Base-by-base conservation (phyloP, 2,113 vertebrate genomes). In the Tetrao urogallus region DNA sequence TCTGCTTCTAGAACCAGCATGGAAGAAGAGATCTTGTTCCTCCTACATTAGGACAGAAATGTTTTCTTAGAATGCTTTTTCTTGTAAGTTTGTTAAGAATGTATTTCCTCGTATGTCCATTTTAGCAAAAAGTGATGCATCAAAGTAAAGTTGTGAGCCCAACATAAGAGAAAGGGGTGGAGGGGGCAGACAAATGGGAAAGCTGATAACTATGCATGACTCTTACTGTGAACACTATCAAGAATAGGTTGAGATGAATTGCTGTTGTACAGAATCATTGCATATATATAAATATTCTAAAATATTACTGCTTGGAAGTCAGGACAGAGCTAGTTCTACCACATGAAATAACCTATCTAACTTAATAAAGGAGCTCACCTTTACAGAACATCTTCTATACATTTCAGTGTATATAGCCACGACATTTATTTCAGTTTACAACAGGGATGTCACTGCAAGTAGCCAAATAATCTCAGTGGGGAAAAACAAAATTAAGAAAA, bases 81-180 rank as follows among this genome's bases (percentile, higher is more conserved):
- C 52, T 28, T 28, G 8, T 28, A 54, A 28, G 8, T 54, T 28
- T 54, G 27, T 54, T 28, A 28, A 54, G 27, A 54, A 54, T 54
- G 9, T 28, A 30, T 13, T 76, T 89, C 8, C 15, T 50, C 0
- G 0, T 14, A 60, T 27, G 8, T 30, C 36, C 21, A 0, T 27
- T 76, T 50, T 54, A 78, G 30, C 2, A 3, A 32, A 36, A 43
- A 72, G 47, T 64, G 34, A 60, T 30, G 38, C 11, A 25, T 19
- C 30, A 30, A 17, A 36, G 45, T 56, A 11, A 38, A 57, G 18
- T 11, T 52, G 16, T 15, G 25, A 11, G 2, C 10, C 16, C 45
- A 58, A 17, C 15, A 69, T 24, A 67, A 78, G 45, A 45, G 13
- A 79, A 79, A 72, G 24, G 2, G 36, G 13, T 45, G 15, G 32